phyloP scores from a whole-genome alignment of 35 echinoderm and acorn worm species.

The Heliocidaris erythrogramma region DNA sequence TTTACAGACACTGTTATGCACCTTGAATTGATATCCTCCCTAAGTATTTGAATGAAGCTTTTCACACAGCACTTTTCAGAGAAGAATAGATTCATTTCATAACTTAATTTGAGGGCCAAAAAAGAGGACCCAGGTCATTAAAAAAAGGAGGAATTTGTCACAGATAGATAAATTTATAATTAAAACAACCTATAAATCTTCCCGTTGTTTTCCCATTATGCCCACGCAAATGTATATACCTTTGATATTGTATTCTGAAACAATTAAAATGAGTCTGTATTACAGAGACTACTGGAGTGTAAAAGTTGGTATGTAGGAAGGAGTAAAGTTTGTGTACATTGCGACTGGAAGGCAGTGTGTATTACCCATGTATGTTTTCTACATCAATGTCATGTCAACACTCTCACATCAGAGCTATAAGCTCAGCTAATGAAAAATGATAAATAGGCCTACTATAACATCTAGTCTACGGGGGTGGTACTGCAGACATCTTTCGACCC shows the following conservation, averaged over 20 bases:
- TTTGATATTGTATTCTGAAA: too few species aligned
- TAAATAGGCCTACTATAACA: background rate
- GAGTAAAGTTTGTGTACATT: background rate
- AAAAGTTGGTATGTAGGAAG: background rate
- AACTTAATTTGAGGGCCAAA: too few species aligned
- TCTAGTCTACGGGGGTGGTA: background rate
- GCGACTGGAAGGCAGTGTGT: background rate
- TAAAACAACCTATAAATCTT: too few species aligned
- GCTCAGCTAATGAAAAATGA: background rate
- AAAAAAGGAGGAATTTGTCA: too few species aligned
- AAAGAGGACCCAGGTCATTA: too few species aligned
- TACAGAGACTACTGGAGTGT: background rate
- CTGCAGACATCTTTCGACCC: background rate
- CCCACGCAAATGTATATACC: too few species aligned
- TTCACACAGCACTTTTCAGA: too few species aligned
- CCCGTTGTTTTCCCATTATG: too few species aligned
- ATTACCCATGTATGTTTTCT: background rate
- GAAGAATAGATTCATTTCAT: too few species aligned
- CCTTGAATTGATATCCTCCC: too few species aligned
- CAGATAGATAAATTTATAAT: too few species aligned
- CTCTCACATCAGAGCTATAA: background rate
- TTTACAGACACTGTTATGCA: background rate
- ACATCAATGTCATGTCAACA: background rate
- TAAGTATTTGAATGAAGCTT: too few species aligned
- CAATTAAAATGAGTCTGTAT: background rate